Base-by-base conservation (phyloP, 2,888 invertebrate genomes). In the Chelonus formosanus region DNA sequence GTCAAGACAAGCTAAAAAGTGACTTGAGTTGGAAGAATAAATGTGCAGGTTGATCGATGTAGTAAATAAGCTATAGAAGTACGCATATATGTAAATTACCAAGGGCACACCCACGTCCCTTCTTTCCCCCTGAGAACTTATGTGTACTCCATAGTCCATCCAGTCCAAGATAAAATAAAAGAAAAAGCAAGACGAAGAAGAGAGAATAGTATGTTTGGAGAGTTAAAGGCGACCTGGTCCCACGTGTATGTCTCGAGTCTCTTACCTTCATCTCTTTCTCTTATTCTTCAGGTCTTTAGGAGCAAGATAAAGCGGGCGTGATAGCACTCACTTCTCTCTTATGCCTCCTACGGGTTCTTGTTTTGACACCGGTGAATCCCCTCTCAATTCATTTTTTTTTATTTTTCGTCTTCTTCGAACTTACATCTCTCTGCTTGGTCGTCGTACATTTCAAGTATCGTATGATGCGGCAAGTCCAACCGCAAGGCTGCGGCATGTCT, bases 21-120 rank as follows among this genome's bases (percentile, higher is more conserved):
- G 4, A 5, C 40, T 40, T 5, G 40, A 40, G 32, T 4, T 43
- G 58, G 54, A 47, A 47, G 72, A 77, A 76, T 77, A 77, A 77
- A 80, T 75, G 76, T 78, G 75, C 74, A 76, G 75, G 76, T 78
- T 80, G 80, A 83, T 82, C 80, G 82, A 80, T 78, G 81, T 76
- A 71, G 80, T 82, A 80, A 80, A 83, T 81, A 82, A 81, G 74
- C 78, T 78, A 80, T 78, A 75, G 78, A 79, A 52, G 52, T 53
- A 67, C 62, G 62, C 58, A 53, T 34, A 76, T 83, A 83, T 83
- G 82, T 83, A 83, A 83, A 83, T 83, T 80, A 82, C 78, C 77
- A 78, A 79, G 79, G 81, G 78, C 77, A 78, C 83, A 81, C 82
- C 82, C 80, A 82, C 82, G 81, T 81, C 80, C 78, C 76, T 77